Evolutionary conservation across 2,888 invertebrate species (phyloP), one percentile per base, ranked within the genome.

Genomic region (Meteorus cinctellus): DNA sequence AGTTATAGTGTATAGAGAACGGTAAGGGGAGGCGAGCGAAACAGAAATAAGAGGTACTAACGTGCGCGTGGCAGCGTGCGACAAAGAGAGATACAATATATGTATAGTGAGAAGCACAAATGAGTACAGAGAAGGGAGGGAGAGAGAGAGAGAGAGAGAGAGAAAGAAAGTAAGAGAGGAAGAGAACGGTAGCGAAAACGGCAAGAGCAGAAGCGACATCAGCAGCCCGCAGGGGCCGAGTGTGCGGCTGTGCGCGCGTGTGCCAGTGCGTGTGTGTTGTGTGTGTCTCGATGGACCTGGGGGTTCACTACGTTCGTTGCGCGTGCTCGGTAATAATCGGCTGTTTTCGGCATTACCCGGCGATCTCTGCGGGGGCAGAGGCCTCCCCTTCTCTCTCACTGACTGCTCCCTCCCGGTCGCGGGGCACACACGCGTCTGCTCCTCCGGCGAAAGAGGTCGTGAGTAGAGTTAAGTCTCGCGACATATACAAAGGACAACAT

Each of bases 311-410:
- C 82, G 63, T 48, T 72, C 14, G 76, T 63, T 78, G 82, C 82
- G 79, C 80, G 70, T 73, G 70, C 80, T 82, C 87, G 86, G 71
- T 31, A 14, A 8, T 0, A 55, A 31, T 85, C 89, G 89, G 75
- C 10, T 29, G 3, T 0, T 65, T 75, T 87, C 89, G 89, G 80
- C 74, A 73, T 69, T 84, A 79, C 85, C 86, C 88, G 89, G 81
- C 83, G 87, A 89, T 87, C 89, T 88, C 86, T 88, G 89, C 89
- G 89, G 89, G 89, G 89, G 89, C 86, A 88, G 84, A 85, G 86
- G 84, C 86, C 48, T 55, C 63, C 70, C 41, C 55, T 68, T 69
- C 70, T 71, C 77, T 65, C 72, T 69, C 79, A 51, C 62, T 76
- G 45, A 73, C 66, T 74, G 78, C 78, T 78, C 78, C 75, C 79